Evolutionary conservation across 2,113 vertebrate genomes (phyloP).

Genomic region (Brevimyrus niger): DNA sequence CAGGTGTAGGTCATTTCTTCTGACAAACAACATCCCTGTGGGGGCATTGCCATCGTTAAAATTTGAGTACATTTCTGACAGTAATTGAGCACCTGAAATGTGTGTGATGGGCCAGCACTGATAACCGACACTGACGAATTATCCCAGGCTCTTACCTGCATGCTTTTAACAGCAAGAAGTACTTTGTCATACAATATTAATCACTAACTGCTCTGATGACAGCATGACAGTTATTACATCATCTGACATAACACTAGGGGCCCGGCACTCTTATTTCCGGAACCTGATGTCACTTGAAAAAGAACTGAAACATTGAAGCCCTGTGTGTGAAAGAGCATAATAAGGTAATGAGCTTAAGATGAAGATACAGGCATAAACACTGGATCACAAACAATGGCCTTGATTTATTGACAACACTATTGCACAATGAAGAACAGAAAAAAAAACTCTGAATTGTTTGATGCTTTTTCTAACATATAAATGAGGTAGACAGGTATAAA

Average conservation of each 20-base stretch:
- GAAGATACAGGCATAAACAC: background rate
- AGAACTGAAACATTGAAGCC: background rate
- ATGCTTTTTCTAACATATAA: background rate
- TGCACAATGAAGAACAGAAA: background rate
- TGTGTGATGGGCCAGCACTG: background rate
- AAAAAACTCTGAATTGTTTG: background rate
- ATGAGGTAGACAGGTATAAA: background rate
- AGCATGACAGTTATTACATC: slow-evolving; percentile 3
- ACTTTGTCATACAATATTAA: background rate
- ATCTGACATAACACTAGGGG: background rate
- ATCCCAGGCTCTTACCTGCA: background rate
- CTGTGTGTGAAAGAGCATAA: background rate
- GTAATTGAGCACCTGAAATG: background rate
- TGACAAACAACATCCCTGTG: background rate
- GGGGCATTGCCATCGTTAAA: background rate
- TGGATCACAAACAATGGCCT: background rate
- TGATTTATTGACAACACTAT: background rate
- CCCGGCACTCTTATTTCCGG: background rate
- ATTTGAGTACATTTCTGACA: slow-evolving; percentile 9
- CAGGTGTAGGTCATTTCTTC: slow-evolving; percentile 12
- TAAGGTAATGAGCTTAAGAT: background rate
- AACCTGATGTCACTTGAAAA: background rate
- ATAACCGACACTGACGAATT: background rate
- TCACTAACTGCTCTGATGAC: background rate
- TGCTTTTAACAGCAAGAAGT: background rate